These are phyloP conservation scores for Eulemur rufifrons DNA, from an alignment of 2,113 vertebrate genomes.

Conservation along the genomic window DNA sequence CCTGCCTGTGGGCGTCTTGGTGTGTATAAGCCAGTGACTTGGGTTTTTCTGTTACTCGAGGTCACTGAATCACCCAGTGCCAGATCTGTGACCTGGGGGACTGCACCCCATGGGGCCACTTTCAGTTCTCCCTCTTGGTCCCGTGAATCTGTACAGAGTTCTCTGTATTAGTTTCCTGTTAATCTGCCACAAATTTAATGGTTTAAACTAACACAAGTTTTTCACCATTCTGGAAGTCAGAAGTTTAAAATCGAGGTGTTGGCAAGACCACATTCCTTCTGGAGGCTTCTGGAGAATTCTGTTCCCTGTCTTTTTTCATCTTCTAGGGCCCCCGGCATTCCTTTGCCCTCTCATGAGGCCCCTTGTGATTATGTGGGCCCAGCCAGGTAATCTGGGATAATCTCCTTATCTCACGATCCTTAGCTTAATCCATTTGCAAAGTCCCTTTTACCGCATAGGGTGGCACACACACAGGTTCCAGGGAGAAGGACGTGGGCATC, in stretches of 20 bases:
- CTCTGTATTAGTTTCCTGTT: neutral
- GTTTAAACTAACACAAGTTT: neutral
- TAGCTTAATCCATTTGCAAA: neutral
- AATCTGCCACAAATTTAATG: neutral
- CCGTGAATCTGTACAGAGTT: neutral
- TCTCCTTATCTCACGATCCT: neutral
- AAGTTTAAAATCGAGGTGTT: conserved; percentile 13
- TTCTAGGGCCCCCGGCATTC: neutral
- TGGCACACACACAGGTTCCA: neutral
- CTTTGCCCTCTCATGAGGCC: neutral
- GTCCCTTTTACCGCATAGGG: neutral
- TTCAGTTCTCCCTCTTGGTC: neutral
- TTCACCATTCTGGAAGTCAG: neutral
- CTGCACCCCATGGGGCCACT: too few relatives aligned
- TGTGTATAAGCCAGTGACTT: neutral
- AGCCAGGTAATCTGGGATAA: neutral
- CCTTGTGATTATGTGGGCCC: neutral
- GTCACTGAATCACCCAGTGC: neutral
- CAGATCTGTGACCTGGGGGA: neutral
- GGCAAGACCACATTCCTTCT: neutral
- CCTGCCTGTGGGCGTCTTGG: neutral
- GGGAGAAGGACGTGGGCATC: neutral
- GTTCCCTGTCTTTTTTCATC: neutral
- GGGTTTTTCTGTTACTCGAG: neutral
- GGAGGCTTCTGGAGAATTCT: neutral